Percentiles rank a stretch among this genome's conserved stretches.
phyloP scores from a whole-genome alignment of 1,140 invertebrate species.

The Gyrodactylus salaris region DNA sequence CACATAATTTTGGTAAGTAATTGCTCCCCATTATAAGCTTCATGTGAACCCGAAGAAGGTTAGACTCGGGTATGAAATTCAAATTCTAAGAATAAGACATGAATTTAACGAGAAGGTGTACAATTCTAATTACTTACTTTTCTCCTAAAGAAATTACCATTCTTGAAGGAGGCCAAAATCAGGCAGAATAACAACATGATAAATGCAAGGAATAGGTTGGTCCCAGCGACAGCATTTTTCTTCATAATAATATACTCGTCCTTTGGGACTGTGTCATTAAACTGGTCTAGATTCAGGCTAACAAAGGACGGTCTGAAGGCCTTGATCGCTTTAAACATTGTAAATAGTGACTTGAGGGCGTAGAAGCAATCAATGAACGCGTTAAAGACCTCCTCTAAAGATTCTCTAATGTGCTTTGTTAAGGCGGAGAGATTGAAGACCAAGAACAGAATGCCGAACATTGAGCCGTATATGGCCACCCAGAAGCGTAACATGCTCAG shows the following conservation, averaged over 20 bases:
- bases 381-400: slow-evolving; percentile 1
- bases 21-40: too few species aligned
- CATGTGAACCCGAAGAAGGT: too few species aligned
- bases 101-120: too few species aligned
- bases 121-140: not conserved
- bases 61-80: too few species aligned
- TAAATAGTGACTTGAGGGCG: not conserved
- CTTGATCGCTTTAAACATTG: slow-evolving; percentile 3
- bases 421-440: not conserved
- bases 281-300: not conserved
- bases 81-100: too few species aligned
- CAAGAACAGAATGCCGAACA: not conserved
- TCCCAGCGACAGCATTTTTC: not conserved
- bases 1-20: too few species aligned
- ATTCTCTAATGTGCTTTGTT: not conserved
- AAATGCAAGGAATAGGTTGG: slow-evolving; percentile 1
- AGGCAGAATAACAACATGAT: not conserved
- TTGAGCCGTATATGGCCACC: not conserved
- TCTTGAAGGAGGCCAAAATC: not conserved
- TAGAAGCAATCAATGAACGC: not conserved
- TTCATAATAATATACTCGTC: not conserved
- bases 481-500: not conserved
- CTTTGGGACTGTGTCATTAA: not conserved
- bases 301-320: not conserved
- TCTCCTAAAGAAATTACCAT: not conserved